Evolutionary conservation across 2,113 vertebrate genomes (phyloP).

Genomic region (Pungitius pungitius): DNA sequence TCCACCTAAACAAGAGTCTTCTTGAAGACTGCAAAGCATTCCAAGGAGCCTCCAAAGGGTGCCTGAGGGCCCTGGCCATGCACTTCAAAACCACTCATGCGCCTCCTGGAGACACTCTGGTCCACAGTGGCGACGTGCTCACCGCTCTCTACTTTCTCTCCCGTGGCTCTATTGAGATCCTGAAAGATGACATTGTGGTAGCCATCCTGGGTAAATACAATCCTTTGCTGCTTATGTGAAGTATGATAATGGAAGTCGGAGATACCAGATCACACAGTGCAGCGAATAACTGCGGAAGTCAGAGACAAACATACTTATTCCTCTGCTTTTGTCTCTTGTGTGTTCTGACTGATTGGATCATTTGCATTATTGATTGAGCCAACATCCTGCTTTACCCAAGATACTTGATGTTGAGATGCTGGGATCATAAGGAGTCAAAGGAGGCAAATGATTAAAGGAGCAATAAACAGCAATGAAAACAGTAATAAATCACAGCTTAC

Average conservation of each 20-base stretch:
- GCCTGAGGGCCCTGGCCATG: slow-evolving; percentile 96
- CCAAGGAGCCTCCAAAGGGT: slow-evolving; percentile 94
- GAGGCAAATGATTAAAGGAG: slow-evolving; percentile 5
- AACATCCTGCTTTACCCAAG: neutral
- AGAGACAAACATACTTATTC: neutral
- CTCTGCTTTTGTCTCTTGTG: neutral
- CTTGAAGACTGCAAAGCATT: slow-evolving; percentile 96
- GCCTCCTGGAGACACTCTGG: slow-evolving; percentile 96
- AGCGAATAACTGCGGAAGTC: slow-evolving; percentile 33
- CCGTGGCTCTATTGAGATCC: slow-evolving; percentile 96
- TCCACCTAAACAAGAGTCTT: slow-evolving; percentile 94
- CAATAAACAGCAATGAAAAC: neutral
- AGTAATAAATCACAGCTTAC: neutral
- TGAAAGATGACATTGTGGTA: slow-evolving; percentile 97
- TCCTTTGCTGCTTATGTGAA: slow-evolving; percentile 6
- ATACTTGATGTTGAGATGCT: slow-evolving; percentile 16
- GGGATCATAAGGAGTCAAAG: slow-evolving; percentile 10
- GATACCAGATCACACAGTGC: slow-evolving; percentile 1
- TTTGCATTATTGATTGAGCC: slow-evolving; percentile 32
- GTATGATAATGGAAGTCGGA: neutral
- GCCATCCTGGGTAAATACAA: slow-evolving; percentile 92
- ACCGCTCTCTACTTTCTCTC: slow-evolving; percentile 97
- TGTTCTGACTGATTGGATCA: slow-evolving; percentile 25
- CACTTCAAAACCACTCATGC: slow-evolving; percentile 96
- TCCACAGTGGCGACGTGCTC: slow-evolving; percentile 94